phyloP scores from a whole-genome alignment of 1,140 invertebrate species.

The Potamilus streckersoni region DNA sequence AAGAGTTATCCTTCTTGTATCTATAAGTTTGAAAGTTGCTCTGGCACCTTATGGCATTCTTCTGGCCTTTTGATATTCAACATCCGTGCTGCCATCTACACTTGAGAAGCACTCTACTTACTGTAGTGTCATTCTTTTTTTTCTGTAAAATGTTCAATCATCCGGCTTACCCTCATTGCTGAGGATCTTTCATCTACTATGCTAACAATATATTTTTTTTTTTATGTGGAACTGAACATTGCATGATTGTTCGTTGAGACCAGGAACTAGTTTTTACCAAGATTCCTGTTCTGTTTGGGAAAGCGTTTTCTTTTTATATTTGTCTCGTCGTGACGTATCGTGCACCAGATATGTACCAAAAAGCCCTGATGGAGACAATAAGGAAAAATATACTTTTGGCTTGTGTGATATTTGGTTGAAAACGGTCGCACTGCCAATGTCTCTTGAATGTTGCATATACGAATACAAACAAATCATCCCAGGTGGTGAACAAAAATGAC shows the following conservation, averaged over 20 bases:
- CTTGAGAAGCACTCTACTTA: slow-evolving; percentile 49
- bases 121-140: slow-evolving; percentile 51
- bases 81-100: slow-evolving; percentile 61
- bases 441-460: slow-evolving; percentile 55
- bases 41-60: slow-evolving; percentile 37
- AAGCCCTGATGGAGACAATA: slow-evolving; percentile 25
- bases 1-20: slow-evolving; percentile 28
- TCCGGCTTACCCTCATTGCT: slow-evolving; percentile 19
- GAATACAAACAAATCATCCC: slow-evolving; percentile 35
- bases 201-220: slow-evolving; percentile 37
- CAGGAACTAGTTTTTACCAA: slow-evolving; percentile 39
- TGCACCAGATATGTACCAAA: slow-evolving; percentile 19
- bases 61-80: slow-evolving; percentile 59
- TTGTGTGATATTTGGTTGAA: slow-evolving; percentile 56
- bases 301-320: slow-evolving; percentile 47
- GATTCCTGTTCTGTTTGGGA: slow-evolving; percentile 36
- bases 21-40: slow-evolving; percentile 45
- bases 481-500: slow-evolving; percentile 19
- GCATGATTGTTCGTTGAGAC: slow-evolving; percentile 58
- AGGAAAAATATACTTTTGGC: slow-evolving; percentile 48
- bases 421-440: slow-evolving; percentile 62
- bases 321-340: slow-evolving; percentile 45
- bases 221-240: slow-evolving; percentile 50
- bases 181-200: slow-evolving; percentile 40
- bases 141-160: slow-evolving; percentile 31